Base-by-base conservation (phyloP, 2,113 vertebrate genomes). In the Regulus satrapa region DNA sequence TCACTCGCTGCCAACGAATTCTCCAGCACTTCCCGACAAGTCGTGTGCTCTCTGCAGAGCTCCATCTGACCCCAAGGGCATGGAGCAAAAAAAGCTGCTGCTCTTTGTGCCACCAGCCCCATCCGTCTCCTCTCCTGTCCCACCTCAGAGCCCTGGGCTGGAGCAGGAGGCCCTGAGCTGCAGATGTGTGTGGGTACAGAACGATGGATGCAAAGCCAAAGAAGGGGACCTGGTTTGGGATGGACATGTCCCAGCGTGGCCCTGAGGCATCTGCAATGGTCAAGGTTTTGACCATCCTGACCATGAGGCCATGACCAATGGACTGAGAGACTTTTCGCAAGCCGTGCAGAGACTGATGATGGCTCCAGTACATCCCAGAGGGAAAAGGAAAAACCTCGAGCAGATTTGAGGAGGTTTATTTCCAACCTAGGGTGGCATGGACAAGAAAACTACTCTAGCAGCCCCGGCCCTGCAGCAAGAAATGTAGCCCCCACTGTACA, bases 241-340 rank as follows among this genome's bases (percentile, higher is more conserved):
- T 14, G 46, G 31, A 32, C 0, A 0, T 0, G 14, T 32, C 45
- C 64, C 63, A 36, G n/a, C 2, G 0, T 0, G 8, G 38, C 21
- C 45, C 38, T 18, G 9, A 62, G 41, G 23, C 14, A 20, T 14
- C 17, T 66, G 7, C 61, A 52, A 0, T 6, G 25, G 19, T 7
- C n/a, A 17, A 56, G 14, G 5, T 58, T 73, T 38, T 73, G 51
- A 51, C 62, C 67, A 48, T 8, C n/a, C 31, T 8, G 20, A 29
- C 36, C 54, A 4, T 0, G 3, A 68, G 45, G 59, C 56, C 10
- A 12, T 8, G 18, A 38, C 17, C 9, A 15, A 3, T 2, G 29
- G 45, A 43, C 43, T 2, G 7, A 71, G 34, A 24, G 9, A 4
- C 14, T 40, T 48, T 13, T 48, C 49, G 48, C 12, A 56, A n/a